Evolutionary conservation across 1,140 invertebrate species (phyloP).

Genomic region (Neomicropteryx cornuta): DNA sequence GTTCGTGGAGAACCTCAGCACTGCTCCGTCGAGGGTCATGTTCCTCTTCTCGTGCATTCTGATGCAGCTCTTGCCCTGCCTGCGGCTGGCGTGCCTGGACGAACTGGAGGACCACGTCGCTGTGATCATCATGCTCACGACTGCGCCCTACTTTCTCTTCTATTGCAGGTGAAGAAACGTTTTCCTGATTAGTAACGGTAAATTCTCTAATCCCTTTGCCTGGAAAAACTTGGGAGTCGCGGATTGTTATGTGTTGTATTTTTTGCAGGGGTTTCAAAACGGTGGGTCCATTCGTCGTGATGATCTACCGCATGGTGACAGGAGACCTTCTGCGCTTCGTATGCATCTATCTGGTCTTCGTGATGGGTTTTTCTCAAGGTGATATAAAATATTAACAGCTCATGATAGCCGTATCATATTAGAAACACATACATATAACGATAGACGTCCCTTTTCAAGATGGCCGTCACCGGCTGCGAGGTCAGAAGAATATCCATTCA

Average conservation of each 20-base stretch:
- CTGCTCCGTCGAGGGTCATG: slow-evolving; percentile 60
- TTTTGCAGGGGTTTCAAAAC: slow-evolving; percentile 85
- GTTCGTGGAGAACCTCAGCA: slow-evolving; percentile 85
- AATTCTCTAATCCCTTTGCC: neutral
- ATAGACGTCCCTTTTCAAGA: too few relatives aligned
- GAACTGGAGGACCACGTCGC: slow-evolving; percentile 84
- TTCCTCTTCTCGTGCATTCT: slow-evolving; percentile 88
- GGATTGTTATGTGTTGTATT: slow-evolving; percentile 7
- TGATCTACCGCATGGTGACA: slow-evolving; percentile 98
- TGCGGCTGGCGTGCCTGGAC: slow-evolving; percentile 72
- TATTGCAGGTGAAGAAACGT: slow-evolving; percentile 70
- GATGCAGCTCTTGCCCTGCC: slow-evolving; percentile 70
- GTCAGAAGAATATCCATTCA: too few relatives aligned
- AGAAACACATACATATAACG: too few relatives aligned
- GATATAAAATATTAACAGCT: slow-evolving; percentile 13
- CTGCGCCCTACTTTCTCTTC: slow-evolving; percentile 95
- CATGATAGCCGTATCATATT: too few relatives aligned
- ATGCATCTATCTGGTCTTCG: slow-evolving; percentile 92
- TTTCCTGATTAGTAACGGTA: neutral
- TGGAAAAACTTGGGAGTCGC: neutral
- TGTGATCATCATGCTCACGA: slow-evolving; percentile 89
- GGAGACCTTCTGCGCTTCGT: slow-evolving; percentile 92
- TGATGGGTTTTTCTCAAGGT: slow-evolving; percentile 97
- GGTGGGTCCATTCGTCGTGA: slow-evolving; percentile 96
- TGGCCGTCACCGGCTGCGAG: too few relatives aligned